These are phyloP conservation scores for Tachuris rubrigastra DNA, from an alignment of 2,113 vertebrate species.

Conservation along the genomic window DNA sequence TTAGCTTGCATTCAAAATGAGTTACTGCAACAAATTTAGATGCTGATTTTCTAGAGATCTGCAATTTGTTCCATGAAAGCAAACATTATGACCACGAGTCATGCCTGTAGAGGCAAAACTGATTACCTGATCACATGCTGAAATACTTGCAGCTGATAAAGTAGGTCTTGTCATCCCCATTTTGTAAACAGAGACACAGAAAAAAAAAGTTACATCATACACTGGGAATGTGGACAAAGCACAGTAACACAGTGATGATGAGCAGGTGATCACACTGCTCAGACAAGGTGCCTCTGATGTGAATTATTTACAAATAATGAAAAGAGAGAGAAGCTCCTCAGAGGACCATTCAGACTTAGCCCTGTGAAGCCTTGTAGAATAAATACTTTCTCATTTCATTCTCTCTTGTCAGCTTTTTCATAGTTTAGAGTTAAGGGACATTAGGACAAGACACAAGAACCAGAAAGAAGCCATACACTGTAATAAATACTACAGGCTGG, in stretches of 20 bases:
- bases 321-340: background rate
- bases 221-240: background rate
- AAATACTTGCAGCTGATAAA: background rate
- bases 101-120: background rate
- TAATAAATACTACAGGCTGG: background rate
- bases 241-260: background rate
- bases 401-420: background rate
- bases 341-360: background rate
- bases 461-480: background rate
- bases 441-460: background rate
- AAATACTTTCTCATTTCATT: background rate
- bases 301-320: background rate
- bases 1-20: constrained; percentile 47
- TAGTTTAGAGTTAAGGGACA: background rate
- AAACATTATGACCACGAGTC: background rate
- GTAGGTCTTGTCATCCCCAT: background rate
- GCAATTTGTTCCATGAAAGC: background rate
- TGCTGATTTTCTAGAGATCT: background rate
- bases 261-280: background rate
- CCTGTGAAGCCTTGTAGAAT: background rate
- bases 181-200: background rate
- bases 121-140: background rate
- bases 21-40: constrained; percentile 20
- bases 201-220: background rate
- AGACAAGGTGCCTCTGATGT: background rate